Base-by-base conservation (phyloP, 2,888 invertebrate genomes). In the Lasius fuliginosus region DNA sequence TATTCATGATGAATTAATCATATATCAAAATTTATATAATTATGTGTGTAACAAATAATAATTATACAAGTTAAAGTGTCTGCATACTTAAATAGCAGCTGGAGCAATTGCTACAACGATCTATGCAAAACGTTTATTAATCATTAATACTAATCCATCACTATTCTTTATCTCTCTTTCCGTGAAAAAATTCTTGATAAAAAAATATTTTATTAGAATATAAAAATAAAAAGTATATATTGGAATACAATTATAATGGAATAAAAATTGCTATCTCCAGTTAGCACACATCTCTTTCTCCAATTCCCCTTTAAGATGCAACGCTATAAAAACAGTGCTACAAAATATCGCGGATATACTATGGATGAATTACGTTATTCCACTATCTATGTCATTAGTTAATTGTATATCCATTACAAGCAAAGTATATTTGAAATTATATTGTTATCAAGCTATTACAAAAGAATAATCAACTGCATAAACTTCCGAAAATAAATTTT, bases 1-100 rank as follows among this genome's bases (percentile, higher is more conserved):
- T 56, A 40, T 23, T 42, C 12, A n/a, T 67, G 11, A 65, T 23
- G 11, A 67, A n/a, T 68, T 40, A 77, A 77, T n/a, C 40, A 53
- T 27, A 8, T 74, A 74, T 49, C 33, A 42, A 68, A 67, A 69
- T 60, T 46, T 60, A 15, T 60, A 67, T 27, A 60, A 69, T 11
- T 46, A 46, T 23, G 12, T 77, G 12, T 64, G n/a, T 42, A 69
- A 15, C n/a, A 3, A 56, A 40, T 77, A 69, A 77, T 58, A 9
- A 69, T 23, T 33, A 42, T 68, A 49, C 46, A 53, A 8, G 27
- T 69, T 58, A 3, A 42, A 58, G 23, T 69, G n/a, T 69, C 30
- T 69, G 42, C 36, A 30, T 69, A 71, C 30, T 69, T 60, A 69
- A 71, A 49, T 53, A 75, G 33, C 33, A 77, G 56, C 33, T 77